Conservation (phyloP, 2,113 vertebrate genomes). For the Sapajus apella region DNA sequence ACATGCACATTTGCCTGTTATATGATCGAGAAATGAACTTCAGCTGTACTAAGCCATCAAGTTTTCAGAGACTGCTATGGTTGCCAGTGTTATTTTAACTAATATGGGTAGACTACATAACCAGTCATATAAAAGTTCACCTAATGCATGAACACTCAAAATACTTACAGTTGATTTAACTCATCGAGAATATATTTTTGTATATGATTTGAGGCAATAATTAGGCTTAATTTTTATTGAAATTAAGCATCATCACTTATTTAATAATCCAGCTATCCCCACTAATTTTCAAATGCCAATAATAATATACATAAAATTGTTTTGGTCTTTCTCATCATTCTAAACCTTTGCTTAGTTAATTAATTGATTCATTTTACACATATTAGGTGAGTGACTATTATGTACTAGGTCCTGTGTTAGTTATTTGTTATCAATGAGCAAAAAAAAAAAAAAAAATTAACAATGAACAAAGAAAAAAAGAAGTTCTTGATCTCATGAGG, state of each 20-base stretch:
- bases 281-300: neutral
- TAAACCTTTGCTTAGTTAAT: neutral
- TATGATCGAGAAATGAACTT: neutral
- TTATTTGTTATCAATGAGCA: neutral
- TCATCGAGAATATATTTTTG: neutral
- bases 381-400: neutral
- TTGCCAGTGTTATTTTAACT: neutral
- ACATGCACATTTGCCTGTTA: neutral
- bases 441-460: too few relatives aligned
- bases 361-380: neutral
- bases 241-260: neutral
- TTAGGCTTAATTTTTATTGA: neutral
- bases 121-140: neutral
- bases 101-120: neutral
- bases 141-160: neutral
- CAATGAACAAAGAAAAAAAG: neutral
- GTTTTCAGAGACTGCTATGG: neutral
- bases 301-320: neutral
- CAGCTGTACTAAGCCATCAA: neutral
- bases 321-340: neutral
- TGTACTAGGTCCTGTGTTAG: neutral
- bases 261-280: neutral
- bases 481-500: neutral
- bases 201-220: neutral
- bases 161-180: neutral